Evolutionary conservation across 2,797 vertebrate species (phyloP), one percentile per base, ranked within the genome.

Genomic region (Lithobates sylvaticus): DNA sequence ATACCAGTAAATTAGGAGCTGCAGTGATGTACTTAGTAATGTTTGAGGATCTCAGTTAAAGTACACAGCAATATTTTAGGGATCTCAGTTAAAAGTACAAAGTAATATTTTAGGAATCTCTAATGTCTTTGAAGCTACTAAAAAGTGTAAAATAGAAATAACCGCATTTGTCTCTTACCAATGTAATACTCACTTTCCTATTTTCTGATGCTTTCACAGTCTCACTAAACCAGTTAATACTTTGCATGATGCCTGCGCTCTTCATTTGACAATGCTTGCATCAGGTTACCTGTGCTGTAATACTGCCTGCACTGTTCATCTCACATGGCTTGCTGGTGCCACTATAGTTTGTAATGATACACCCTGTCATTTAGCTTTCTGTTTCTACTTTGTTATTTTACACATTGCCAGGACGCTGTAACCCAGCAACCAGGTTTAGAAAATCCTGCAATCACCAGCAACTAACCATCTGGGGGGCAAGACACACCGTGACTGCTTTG

Each of bases 271-370:
- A 67, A 32, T n/a, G 72, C 16, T 68, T 78, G 83, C 83, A 65
- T 88, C 89, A 36, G 74, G 77, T 89, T 81, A 89, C 47, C 87
- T 75, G 85, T 3, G 50, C 73, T 88, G 89, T 85, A 87, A 79
- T 69, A 47, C 65, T 44, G 74, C 10, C 80, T 83, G 29, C 54
- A 21, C 54, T 64, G 67, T 81, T 47, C 77, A 84, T 88, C 87
- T 86, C 82, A 29, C 9, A 73, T 84, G 88, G 72, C 76, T 54
- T 18, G 71, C 39, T 29, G 71, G 16, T 72, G 58, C 27, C 47
- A 78, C 89, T 86, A 76, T 83, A 10, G 77, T 85, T 36, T 70
- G 92, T 88, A 91, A 91, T 87, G 5, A 18, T 72, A 91, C n/a
- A 90, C 89, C 81, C 23, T 80, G 77, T 72, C 7, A 36, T 64